Base-by-base conservation (phyloP, 1,140 invertebrate species). In the Neodiprion pinetum region DNA sequence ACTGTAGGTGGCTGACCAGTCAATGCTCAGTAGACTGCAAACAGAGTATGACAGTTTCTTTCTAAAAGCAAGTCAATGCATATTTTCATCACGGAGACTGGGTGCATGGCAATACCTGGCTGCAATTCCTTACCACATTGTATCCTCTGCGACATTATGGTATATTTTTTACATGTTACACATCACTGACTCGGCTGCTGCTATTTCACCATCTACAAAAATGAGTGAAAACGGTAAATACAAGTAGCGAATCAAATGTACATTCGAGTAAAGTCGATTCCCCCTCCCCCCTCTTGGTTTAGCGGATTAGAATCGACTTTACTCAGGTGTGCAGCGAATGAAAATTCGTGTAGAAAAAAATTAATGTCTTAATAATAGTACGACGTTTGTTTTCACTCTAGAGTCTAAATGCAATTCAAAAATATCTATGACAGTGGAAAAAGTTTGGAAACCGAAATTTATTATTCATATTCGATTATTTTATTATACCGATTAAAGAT, bases 51-150 rank as follows among this genome's bases (percentile, higher is more conserved):
- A 96, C 84, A 90, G 92, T 40, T 91, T 96, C 70, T 92, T 96
- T 70, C 79, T 94, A 28, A 88, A 92, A 74, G 92, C 94, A n/a
- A 92, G 92, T 14, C 89, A 92, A 49, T 92, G 91, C 72, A 93
- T 96, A 72, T 94, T 95, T 80, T 91, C 91, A 1, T 93, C 93
- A 0, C 91, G 93, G 70, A 93, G 94, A 78, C 90, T 95, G 66
- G 94, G 94, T 9, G 93, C 94, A 7, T 95, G 95, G 93, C 95
- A 96, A 85, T 96, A 96, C 87, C 90, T 96, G 73, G 93, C 94
- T 66, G 92, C 93, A 61, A 89, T 96, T 80, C 95, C 95, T 14
- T 96, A 94, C 85, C 86, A 90, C 67, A 89, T 90, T 68, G 89
- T 96, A 28, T 93, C 94, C 7, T 85, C 89, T 1, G 86, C 88